phyloP scores from a whole-genome alignment of 1,140 invertebrate genomes.

The Pseudomyrmex gracilis region DNA sequence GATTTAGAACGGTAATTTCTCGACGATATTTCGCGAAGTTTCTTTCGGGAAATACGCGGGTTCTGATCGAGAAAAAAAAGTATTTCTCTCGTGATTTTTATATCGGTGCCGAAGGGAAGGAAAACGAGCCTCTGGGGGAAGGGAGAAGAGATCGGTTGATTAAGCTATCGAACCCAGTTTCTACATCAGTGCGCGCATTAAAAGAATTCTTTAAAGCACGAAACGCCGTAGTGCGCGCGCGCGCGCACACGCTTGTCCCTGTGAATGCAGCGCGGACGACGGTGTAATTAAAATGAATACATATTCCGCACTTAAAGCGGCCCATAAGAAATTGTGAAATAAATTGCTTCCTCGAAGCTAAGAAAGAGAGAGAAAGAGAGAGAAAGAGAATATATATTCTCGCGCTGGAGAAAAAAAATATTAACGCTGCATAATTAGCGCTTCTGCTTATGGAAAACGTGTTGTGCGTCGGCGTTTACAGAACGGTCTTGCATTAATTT shows the following conservation, averaged over 20 bases:
- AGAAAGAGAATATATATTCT: not conserved
- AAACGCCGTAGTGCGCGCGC: not conserved
- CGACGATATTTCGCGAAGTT: not conserved
- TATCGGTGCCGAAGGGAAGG: constrained; percentile 1
- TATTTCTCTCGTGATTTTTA: constrained; percentile 42
- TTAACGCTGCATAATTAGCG: not conserved
- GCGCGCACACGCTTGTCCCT: not conserved
- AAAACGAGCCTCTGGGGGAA: not conserved
- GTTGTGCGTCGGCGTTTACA: not conserved
- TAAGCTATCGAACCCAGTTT: constrained; percentile 50
- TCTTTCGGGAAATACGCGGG: not conserved
- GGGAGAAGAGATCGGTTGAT: constrained; percentile 25
- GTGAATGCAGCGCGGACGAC: constrained; percentile 13
- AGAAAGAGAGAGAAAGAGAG: too few species aligned
- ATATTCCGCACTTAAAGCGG: not conserved
- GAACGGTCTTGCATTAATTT: not conserved
- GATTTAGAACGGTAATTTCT: constrained; percentile 30
- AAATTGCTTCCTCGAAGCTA: constrained; percentile 9
- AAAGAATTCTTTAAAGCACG: constrained; percentile 46
- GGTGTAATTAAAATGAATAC: constrained; percentile 42
- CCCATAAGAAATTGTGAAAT: constrained; percentile 3
- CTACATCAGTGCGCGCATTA: constrained; percentile 30
- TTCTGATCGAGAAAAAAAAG: constrained; percentile 13
- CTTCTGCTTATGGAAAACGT: not conserved
- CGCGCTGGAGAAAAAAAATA: not conserved